Base-by-base conservation (phyloP, 2,888 invertebrate species). In the Agonopterix alstromeriana region DNA sequence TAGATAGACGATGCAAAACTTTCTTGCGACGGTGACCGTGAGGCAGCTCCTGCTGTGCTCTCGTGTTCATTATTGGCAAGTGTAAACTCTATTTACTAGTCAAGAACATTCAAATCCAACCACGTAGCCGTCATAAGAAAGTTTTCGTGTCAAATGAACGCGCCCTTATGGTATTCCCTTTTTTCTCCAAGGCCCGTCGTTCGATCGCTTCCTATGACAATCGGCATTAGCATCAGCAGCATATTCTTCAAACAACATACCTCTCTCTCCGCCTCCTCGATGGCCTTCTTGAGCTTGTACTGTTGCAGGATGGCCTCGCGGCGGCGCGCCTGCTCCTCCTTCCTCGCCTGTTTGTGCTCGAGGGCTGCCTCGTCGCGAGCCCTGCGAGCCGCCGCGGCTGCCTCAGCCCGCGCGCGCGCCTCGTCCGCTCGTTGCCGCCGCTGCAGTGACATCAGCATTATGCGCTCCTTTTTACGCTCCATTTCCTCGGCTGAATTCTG, bases 381-480 rank as follows among this genome's bases (percentile, higher is more conserved):
- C 46, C 93, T 89, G 53, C 95, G 90, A 48, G 93, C 92, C 47
- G 94, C 93, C 8, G 67, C 71, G 7, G 77, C 77, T 1, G 70
- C 92, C 77, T 98, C 98, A 67, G 97, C 96, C 38, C 93, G 91
- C 57, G 94, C 93, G 55, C 95, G 93, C 52, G 94, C 92, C 79
- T 95, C 95, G 77, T 98, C 98, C 63, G 96, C 96, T 58, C 97
- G 94, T 75, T 97, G 97, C 61, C 96, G 93, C 67, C 98, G 91
- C 78, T 97, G 97, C 63, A 97, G 86, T 9, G 98, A 97, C 68
- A 95, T 89, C 77, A 97, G 83, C 92, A 98, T 94, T 53, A 98
- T 95, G 61, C 94, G 93, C 77, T 98, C 97, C 73, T 97, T 98
- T 74, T 95, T 97, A 54, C 93, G 93, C 79, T 97, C 96, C 95